Evolutionary conservation across 2,113 vertebrate species (phyloP), one percentile per base, ranked within the genome.

Genomic region (Tetraodon nigroviridis): DNA sequence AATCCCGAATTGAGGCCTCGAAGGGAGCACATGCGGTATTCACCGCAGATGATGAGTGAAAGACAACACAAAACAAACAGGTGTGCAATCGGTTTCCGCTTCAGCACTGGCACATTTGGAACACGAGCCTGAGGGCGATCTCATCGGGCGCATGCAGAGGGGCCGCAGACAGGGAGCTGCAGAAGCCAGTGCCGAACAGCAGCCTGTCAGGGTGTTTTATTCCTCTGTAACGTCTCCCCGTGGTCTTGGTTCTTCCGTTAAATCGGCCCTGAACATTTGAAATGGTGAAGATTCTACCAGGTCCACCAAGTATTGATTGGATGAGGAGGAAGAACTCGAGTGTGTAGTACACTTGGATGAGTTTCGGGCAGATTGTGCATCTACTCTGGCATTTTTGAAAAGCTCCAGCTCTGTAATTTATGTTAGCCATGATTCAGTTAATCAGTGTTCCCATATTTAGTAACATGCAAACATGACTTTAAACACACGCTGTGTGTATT

Each of bases 41-140:
- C 74, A 44, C 11, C 8, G 32, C 32, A 78, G 79, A 80, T 78
- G 78, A 73, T 49, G 72, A 72, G 71, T 68, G 51, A 76, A 55
- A 78, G 69, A 75, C 70, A 55, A 69, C 64, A 73, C 56, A 68
- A 86, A 82, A 80, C 76, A 85, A 82, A 82, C 80, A 83, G 79
- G 82, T 83, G 76, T 65, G 76, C 61, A 55, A 66, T 81, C 48
- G 42, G 57, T 52, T 74, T 63, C 59, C 21, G 68, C 78, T 68
- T 73, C 71, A 48, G 49, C 19, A 62, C n/a, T n/a, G 19, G 54
- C 15, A 1, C 7, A n/a, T 57, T 53, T 67, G 71, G 58, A 62
- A 21, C 13, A 13, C 13, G 53, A 58, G 58, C 42, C 67, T 44
- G 42, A 70, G 53, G 61, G 48, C n/a, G 51, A 66, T 57, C 54